These are phyloP conservation scores for Callipepla californica DNA, from an alignment of 2,113 vertebrate genomes.

Conservation along the genomic window DNA sequence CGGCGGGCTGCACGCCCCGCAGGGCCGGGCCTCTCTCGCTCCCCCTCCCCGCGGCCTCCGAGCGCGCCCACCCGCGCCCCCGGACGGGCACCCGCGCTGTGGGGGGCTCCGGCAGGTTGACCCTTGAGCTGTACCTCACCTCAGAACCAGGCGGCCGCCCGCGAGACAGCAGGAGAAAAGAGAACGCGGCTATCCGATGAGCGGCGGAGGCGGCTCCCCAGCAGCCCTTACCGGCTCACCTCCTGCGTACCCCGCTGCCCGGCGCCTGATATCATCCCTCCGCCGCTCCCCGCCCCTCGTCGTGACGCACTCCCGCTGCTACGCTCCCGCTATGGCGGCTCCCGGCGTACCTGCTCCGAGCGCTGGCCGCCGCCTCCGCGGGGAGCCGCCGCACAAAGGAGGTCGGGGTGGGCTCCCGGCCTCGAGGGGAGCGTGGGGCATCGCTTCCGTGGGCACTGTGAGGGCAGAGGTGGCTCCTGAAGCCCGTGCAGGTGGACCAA, in stretches of 20 bases:
- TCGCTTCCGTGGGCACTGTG: background rate
- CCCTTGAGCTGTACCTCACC: background rate
- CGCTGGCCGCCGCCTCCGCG: too few species aligned
- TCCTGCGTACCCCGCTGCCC: background rate
- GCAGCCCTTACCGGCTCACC: accelerated
- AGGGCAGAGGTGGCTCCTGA: background rate
- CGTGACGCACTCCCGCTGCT: conserved; percentile 47
- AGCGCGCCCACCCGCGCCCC: background rate
- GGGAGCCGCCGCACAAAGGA: too few species aligned
- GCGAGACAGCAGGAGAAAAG: background rate
- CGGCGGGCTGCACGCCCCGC: too few species aligned
- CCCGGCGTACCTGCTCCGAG: accelerated
- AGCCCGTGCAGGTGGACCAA: background rate
- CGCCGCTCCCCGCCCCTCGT: conserved; percentile 10
- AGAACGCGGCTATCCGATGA: too few species aligned
- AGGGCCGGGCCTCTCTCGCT: background rate
- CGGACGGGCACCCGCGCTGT: background rate
- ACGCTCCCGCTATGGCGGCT: background rate
- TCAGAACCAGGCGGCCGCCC: background rate
- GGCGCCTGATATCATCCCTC: background rate
- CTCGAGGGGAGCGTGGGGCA: too few species aligned
- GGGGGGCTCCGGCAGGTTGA: background rate
- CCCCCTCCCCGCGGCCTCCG: background rate
- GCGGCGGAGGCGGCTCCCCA: accelerated
- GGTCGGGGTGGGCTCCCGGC: too few species aligned